Percentiles rank a stretch among this genome's conserved stretches.
phyloP scores from a whole-genome alignment of 2,797 vertebrate genomes.

The Periophthalmus magnuspinnatus region DNA sequence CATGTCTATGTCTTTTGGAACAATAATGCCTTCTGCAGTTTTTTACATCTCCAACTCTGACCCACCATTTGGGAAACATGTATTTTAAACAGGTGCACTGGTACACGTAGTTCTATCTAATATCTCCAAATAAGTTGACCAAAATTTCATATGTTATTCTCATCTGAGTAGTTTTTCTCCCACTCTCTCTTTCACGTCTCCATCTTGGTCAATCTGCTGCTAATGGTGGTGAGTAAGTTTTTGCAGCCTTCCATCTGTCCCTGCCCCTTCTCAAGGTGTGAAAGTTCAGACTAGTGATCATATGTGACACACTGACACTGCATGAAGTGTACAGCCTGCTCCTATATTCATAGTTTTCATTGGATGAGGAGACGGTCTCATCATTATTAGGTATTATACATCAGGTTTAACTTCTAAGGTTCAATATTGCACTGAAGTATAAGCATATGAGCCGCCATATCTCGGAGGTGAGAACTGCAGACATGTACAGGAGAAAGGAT shows the following conservation, averaged over 20 bases:
- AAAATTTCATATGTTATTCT: background rate
- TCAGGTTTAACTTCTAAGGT: background rate
- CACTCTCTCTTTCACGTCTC: constrained; percentile 20
- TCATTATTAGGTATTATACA: background rate
- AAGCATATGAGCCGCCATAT: too few relatives aligned
- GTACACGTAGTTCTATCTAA: background rate
- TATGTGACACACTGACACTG: constrained; percentile 27
- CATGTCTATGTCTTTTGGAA: too few relatives aligned
- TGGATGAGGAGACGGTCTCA: background rate
- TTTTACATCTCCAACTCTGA: too few relatives aligned
- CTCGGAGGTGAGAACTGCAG: too few relatives aligned
- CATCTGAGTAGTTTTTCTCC: background rate
- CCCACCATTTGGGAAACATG: background rate
- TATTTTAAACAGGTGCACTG: background rate
- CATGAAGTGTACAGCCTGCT: background rate
- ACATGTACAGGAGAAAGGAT: too few relatives aligned
- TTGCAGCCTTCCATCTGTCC: constrained; percentile 29
- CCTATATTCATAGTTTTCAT: background rate
- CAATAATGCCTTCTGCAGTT: too few relatives aligned
- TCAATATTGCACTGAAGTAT: background rate
- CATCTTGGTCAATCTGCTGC: constrained; percentile 41
- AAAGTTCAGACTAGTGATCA: constrained; percentile 47
- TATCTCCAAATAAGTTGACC: background rate
- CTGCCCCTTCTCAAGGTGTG: constrained; percentile 20
- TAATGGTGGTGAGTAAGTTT: constrained; percentile 44